These are phyloP conservation scores for Riptortus pedestris DNA, from an alignment of 1,140 invertebrate genomes.

Conservation along the genomic window DNA sequence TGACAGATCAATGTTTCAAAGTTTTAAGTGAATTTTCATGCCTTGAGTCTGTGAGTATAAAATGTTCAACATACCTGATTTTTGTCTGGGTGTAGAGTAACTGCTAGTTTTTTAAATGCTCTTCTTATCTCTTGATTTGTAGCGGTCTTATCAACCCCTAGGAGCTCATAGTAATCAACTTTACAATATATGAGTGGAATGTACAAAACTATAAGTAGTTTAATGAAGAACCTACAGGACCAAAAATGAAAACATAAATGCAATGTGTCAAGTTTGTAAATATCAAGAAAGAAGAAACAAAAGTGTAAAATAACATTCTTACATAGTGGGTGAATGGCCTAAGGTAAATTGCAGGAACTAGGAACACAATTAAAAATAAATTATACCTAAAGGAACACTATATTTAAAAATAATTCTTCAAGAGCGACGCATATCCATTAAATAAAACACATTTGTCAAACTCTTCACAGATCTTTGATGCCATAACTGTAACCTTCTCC, in stretches of 20 bases:
- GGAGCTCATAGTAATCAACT: constrained; percentile 79
- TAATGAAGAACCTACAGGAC: neutral
- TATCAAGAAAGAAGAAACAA: neutral
- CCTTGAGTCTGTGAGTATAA: neutral
- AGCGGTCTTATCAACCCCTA: constrained; percentile 73
- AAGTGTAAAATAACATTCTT: neutral
- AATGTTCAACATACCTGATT: constrained; percentile 42
- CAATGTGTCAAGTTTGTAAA: neutral
- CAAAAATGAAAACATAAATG: neutral
- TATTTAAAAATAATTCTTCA: neutral
- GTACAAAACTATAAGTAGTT: neutral
- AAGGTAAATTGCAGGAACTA: neutral
- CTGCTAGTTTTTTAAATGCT: constrained; percentile 78
- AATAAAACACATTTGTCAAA: neutral
- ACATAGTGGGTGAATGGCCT: neutral
- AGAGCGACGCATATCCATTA: neutral
- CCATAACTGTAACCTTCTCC: constrained; percentile 1
- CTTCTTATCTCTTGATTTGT: constrained; percentile 69
- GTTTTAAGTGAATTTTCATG: too few species aligned
- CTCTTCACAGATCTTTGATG: neutral
- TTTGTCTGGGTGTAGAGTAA: constrained; percentile 89
- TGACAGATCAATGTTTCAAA: too few species aligned
- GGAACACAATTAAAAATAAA: neutral
- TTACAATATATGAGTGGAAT: neutral
- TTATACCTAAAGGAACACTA: neutral